Conservation (phyloP, 2,113 vertebrate species). For the Bubalus kerabau region DNA sequence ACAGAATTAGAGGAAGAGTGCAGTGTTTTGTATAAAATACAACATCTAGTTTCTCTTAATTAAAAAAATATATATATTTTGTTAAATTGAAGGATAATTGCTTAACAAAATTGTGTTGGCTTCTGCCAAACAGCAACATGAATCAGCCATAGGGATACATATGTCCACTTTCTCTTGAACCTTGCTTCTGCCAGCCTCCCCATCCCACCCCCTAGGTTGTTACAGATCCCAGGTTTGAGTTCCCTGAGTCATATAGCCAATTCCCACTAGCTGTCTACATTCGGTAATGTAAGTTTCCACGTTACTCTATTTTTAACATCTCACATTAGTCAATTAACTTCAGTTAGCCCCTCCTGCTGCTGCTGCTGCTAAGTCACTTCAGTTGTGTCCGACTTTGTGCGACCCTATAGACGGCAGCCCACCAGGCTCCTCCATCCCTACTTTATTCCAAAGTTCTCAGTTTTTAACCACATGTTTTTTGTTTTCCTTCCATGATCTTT, state of each 20-base stretch:
- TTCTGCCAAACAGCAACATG: neutral
- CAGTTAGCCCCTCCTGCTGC: neutral
- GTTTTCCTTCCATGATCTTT: too few relatives aligned
- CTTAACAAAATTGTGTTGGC: neutral
- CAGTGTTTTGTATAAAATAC: neutral
- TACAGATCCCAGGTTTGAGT: neutral
- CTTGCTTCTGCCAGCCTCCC: neutral
- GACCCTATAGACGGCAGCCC: too few relatives aligned
- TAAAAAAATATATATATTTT: neutral
- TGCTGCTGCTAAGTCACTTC: too few relatives aligned
- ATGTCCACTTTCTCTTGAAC: neutral
- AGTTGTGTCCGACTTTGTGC: accelerated
- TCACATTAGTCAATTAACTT: neutral
- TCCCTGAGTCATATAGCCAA: neutral
- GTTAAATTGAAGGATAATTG: neutral
- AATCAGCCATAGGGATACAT: neutral
- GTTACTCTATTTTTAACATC: neutral
- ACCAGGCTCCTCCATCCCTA: too few relatives aligned
- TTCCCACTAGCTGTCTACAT: neutral
- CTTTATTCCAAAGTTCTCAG: neutral
- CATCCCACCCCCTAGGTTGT: neutral
- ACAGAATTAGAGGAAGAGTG: neutral
- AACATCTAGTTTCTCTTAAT: neutral
- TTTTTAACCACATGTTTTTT: neutral
- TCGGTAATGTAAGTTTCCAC: neutral